A percentile compares a stretch with the other conserved stretches of the same genome.
Conservation (phyloP, 1,140 invertebrate genomes). For the Planococcus citri region DNA sequence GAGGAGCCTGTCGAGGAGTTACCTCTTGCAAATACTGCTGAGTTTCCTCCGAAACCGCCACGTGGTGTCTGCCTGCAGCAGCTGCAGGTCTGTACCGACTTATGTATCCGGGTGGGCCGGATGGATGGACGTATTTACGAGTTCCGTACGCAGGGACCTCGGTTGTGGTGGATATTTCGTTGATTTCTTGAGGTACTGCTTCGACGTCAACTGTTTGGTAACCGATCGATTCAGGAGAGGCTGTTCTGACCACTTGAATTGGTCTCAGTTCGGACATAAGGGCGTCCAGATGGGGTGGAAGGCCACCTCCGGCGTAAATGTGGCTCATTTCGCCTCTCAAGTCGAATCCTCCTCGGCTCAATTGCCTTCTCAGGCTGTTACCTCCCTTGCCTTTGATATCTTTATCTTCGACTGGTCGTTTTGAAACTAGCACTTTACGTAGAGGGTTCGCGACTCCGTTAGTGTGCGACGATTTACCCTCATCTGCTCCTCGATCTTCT, state of each 20-base stretch:
- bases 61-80: too few relatives aligned
- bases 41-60: background rate
- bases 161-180: slow-evolving; percentile 28
- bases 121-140: background rate
- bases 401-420: slow-evolving; percentile 35
- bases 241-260: slow-evolving; percentile 9
- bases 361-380: slow-evolving; percentile 43
- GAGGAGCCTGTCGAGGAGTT: background rate
- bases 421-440: slow-evolving; percentile 36
- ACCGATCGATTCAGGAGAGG: background rate
- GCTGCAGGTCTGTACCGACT: background rate
- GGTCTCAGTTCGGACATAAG: slow-evolving; percentile 32
- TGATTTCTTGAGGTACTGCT: slow-evolving; percentile 32
- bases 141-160: background rate
- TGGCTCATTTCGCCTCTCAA: slow-evolving; percentile 26
- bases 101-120: background rate
- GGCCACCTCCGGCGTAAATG: slow-evolving; percentile 34
- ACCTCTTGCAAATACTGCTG: background rate
- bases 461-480: slow-evolving; percentile 16
- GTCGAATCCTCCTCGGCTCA: slow-evolving; percentile 31
- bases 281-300: slow-evolving; percentile 26
- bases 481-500: slow-evolving; percentile 36
- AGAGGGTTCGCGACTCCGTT: slow-evolving; percentile 26
- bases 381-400: slow-evolving; percentile 35
- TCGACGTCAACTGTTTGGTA: background rate